These are phyloP conservation scores for Aproaerema taeniolella DNA, from an alignment of 2,888 invertebrate species.

Conservation along the genomic window DNA sequence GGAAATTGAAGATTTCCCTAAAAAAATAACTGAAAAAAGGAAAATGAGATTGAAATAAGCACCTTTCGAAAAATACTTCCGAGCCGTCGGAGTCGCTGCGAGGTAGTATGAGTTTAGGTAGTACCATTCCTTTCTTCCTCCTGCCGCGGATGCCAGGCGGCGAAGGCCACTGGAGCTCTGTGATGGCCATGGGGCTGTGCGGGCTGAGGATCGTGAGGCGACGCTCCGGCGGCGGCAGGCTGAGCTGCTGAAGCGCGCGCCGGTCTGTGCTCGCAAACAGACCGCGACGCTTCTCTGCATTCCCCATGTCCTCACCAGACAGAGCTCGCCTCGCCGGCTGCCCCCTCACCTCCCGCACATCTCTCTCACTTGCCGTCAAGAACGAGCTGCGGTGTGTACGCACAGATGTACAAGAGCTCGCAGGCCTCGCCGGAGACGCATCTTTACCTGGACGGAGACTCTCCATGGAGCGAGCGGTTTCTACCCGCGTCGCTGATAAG, in stretches of 20 bases:
- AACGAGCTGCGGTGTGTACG: conserved; percentile 79
- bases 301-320: conserved; percentile 79
- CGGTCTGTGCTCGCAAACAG: conserved; percentile 82
- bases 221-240: conserved; percentile 82
- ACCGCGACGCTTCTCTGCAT: conserved; percentile 81
- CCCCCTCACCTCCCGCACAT: conserved; percentile 81
- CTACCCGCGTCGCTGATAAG: conserved; percentile 72
- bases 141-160: conserved; percentile 78
- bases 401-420: conserved; percentile 68
- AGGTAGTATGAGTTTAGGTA: conserved; percentile 85
- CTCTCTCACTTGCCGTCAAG: conserved; percentile 80
- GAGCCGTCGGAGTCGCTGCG: conserved; percentile 86
- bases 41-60: conserved; percentile 30
- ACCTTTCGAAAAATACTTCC: conserved; percentile 80
- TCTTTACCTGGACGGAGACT: conserved; percentile 79
- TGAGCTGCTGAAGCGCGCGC: conserved; percentile 81
- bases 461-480: conserved; percentile 84
- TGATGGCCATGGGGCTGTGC: conserved; percentile 84
- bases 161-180: conserved; percentile 80
- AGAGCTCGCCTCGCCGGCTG: conserved; percentile 80
- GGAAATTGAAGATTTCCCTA: too few relatives aligned
- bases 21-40: too few relatives aligned
- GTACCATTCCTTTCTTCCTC: conserved; percentile 84
- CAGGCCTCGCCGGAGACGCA: conserved; percentile 71
- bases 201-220: conserved; percentile 88